phyloP scores from a whole-genome alignment of 2,797 vertebrate species.

The Carcharodon carcharias region DNA sequence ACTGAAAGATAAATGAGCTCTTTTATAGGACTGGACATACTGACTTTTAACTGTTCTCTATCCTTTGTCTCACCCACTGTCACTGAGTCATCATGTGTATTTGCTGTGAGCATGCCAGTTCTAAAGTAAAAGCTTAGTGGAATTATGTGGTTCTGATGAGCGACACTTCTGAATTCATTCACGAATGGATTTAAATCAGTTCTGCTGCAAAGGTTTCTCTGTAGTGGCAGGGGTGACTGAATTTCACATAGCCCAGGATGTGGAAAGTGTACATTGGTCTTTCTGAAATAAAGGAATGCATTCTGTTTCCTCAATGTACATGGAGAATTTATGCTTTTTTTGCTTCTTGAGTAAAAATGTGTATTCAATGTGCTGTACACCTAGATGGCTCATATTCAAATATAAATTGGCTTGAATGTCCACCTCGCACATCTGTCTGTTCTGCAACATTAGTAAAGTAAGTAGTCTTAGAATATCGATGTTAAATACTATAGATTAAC shows the following conservation, averaged over 20 bases:
- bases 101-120: background rate
- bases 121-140: background rate
- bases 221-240: background rate
- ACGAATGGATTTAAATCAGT: background rate
- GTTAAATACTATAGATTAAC: background rate
- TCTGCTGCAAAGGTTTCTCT: background rate
- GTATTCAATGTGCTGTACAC: background rate
- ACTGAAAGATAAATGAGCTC: background rate
- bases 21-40: background rate
- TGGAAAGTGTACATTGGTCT: background rate
- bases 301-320: background rate
- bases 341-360: too few species aligned
- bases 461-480: background rate
- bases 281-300: background rate
- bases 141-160: background rate
- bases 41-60: background rate
- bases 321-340: background rate
- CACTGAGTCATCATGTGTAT: background rate
- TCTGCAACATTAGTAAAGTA: background rate
- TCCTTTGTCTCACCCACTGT: background rate
- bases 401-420: background rate
- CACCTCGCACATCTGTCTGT: background rate
- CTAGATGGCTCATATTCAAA: background rate
- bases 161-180: background rate
- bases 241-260: background rate